Evolutionary conservation across 2,888 invertebrate species (phyloP).

Genomic region (Agrotis clavis): DNA sequence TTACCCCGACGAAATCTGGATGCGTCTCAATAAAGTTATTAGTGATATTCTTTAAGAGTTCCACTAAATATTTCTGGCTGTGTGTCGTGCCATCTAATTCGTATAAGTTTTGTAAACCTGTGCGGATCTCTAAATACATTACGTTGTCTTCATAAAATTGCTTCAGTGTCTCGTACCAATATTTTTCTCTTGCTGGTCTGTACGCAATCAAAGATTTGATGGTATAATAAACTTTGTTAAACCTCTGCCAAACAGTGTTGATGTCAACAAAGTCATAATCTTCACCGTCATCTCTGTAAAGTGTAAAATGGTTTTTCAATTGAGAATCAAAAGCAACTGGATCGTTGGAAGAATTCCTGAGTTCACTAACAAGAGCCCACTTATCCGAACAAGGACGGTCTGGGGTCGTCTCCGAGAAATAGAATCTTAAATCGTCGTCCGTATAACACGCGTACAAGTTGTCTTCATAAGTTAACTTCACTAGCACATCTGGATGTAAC

Average conservation of each 20-base stretch:
- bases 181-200: conserved; percentile 92
- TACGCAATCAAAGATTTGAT: conserved; percentile 91
- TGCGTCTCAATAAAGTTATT: conserved; percentile 91
- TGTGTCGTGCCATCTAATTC: conserved; percentile 91
- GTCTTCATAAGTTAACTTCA: conserved; percentile 92
- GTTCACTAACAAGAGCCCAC: conserved; percentile 89
- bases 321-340: conserved; percentile 87
- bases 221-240: conserved; percentile 88
- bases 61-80: conserved; percentile 87
- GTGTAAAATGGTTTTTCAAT: conserved; percentile 89
- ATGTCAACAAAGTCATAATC: conserved; percentile 83
- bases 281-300: conserved; percentile 86
- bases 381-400: conserved; percentile 77
- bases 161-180: conserved; percentile 91
- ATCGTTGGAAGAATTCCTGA: conserved; percentile 84
- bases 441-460: conserved; percentile 91
- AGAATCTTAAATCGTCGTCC: conserved; percentile 76
- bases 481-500: conserved; percentile 91
- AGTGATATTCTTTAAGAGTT: conserved; percentile 90
- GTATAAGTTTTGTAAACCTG: conserved; percentile 86
- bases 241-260: conserved; percentile 92
- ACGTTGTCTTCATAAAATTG: conserved; percentile 93
- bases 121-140: conserved; percentile 93
- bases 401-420: conserved; percentile 79
- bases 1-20: conserved; percentile 93